Evolutionary conservation across 1,140 invertebrate species (phyloP).

Genomic region (Apolygus lucorum): DNA sequence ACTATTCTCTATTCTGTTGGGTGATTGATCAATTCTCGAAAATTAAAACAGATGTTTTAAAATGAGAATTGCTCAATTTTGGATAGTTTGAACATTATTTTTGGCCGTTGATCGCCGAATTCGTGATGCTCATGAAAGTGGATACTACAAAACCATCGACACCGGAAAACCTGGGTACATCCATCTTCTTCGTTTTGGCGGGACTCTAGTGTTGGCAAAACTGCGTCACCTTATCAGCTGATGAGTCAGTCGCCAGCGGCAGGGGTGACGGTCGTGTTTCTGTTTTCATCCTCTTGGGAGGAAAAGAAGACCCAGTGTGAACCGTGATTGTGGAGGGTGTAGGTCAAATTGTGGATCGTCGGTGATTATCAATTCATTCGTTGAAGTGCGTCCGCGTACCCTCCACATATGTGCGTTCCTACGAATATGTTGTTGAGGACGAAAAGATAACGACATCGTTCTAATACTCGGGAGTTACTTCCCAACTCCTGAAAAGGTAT

Average conservation of each 20-base stretch:
- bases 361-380: neutral
- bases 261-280: neutral
- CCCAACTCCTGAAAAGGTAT: neutral
- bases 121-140: no score
- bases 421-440: constrained; percentile 31
- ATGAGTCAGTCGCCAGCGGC: neutral
- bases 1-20: no score
- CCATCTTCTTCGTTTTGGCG: neutral
- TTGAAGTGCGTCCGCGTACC: neutral
- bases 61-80: no score
- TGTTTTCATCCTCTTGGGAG: neutral
- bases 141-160: no score
- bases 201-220: neutral
- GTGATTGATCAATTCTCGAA: no score
- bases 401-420: neutral
- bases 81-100: no score
- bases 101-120: no score
- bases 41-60: no score
- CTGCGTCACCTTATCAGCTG: neutral
- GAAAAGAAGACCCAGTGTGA: neutral
- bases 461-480: neutral
- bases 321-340: neutral
- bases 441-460: constrained; percentile 28
- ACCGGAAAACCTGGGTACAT: no score
- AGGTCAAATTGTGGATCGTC: neutral